Base-by-base conservation (phyloP, 2,113 vertebrate genomes). In the Felis chaus region DNA sequence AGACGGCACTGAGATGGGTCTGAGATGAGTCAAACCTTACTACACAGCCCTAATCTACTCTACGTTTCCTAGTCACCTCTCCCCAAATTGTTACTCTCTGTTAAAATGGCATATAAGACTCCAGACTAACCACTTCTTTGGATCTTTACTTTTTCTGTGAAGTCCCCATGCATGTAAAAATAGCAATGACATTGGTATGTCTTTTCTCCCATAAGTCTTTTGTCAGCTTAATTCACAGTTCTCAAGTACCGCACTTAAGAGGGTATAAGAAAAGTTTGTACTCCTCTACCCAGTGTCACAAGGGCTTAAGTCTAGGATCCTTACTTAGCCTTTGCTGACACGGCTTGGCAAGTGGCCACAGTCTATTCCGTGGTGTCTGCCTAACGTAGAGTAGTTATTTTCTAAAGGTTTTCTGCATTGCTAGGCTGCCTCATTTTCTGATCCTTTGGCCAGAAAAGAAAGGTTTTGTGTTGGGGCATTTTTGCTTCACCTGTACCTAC, bases 151-250 rank as follows among this genome's bases (percentile, higher is more conserved):
- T 78, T 78, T 66, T 48, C 82, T 50, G 21, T 92, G 63, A 80
- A 73, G 71, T 39, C 41, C 14, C 63, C 39, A 15, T 7, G 21
- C 8, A 63, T 16, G 4, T 27, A 79, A 53, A 89, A 33, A 10
- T n/a, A 53, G 5, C 41, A 19, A 10, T n/a, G 65, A n/a, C 27
- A 91, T 4, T 1, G 63, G 18, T 1, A 3, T 4, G 4, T 3
- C 29, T 27, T 71, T 85, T 41, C 27, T 81, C 57, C 71, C 10
- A 19, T 18, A 39, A 10, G n/a, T 19, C 31, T 48, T 50, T 48
- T 16, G n/a, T 65, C 33, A 27, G 31, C 39, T 85, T 29, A 73
- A 80, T 33, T 81, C 53, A 65, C 74, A 41, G 14, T n/a, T 66
- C 27, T 36, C 16, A 45, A 41, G 39, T 0, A 21, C 65, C 2